Percentiles rank a stretch among this genome's conserved stretches.
Conservation (phyloP, 2,113 vertebrate genomes). For the Callipepla squamata region DNA sequence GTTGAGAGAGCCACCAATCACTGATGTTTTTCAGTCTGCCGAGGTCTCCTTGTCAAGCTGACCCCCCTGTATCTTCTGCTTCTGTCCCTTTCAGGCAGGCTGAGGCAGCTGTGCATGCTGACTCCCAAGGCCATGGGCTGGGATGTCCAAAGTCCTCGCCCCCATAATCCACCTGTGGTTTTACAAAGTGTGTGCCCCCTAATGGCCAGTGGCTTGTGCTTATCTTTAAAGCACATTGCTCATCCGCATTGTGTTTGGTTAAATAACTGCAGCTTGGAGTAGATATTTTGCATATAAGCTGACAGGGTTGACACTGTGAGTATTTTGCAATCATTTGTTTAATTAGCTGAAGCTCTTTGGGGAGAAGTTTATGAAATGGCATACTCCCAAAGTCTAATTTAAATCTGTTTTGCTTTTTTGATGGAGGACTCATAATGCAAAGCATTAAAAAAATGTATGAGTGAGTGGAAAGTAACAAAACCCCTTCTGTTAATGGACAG, state of each 20-base stretch:
- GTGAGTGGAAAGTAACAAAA: conserved; percentile 15
- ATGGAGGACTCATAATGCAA: conserved; percentile 35
- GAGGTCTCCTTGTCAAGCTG: background rate
- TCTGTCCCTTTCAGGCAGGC: background rate
- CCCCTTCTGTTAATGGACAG: background rate
- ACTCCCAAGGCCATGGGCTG: background rate
- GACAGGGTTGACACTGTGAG: conserved; percentile 49
- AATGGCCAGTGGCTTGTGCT: background rate
- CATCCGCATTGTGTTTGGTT: background rate
- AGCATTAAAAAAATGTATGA: conserved; percentile 32
- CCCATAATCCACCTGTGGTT: background rate
- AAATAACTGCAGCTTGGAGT: conserved; percentile 16
- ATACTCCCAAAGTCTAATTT: conserved; percentile 60
- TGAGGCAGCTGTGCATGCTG: background rate
- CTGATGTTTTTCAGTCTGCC: background rate
- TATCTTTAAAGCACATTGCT: conserved; percentile 2
- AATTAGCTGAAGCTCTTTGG: conserved; percentile 76
- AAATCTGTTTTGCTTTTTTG: conserved; percentile 55
- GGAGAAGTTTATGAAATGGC: conserved; percentile 73
- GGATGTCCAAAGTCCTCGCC: background rate
- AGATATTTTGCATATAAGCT: conserved; percentile 22
- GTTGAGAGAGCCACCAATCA: background rate
- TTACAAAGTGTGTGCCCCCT: background rate
- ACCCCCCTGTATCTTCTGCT: background rate
- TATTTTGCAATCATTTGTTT: conserved; percentile 79